A percentile compares a stretch with the other conserved stretches of the same genome.
These are phyloP conservation scores for Lordiphosa collinella DNA, from an alignment of 1,140 invertebrate species.

Conservation along the genomic window DNA sequence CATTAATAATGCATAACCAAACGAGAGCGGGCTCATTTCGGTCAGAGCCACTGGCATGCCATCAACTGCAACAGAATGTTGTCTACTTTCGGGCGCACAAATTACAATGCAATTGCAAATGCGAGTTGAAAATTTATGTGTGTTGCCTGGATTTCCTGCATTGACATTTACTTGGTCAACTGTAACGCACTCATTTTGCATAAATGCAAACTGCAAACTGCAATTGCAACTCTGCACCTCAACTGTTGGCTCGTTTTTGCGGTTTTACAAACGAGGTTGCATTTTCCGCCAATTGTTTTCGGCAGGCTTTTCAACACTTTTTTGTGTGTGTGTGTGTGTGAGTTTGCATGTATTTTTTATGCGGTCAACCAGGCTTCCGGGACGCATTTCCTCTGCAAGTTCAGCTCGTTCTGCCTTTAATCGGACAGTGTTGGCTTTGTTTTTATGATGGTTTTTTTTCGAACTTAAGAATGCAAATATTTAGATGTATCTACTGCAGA, in stretches of 20 bases:
- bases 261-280: constrained; percentile 15
- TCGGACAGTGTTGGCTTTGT: background rate
- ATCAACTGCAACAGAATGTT: constrained; percentile 26
- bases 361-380: constrained; percentile 32
- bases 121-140: constrained; percentile 50
- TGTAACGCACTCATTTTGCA: constrained; percentile 43
- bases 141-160: constrained; percentile 56
- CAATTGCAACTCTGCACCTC: constrained; percentile 12
- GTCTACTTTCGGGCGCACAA: constrained; percentile 48
- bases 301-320: constrained; percentile 43
- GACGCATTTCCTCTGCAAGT: constrained; percentile 3
- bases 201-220: constrained; percentile 44
- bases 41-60: constrained; percentile 22
- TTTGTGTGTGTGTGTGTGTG: constrained; percentile 16
- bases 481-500: too few species aligned
- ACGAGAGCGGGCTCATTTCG: constrained; percentile 49
- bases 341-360: constrained; percentile 1
- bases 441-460: too few species aligned
- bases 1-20: constrained; percentile 64
- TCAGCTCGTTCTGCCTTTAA: background rate
- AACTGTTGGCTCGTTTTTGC: constrained; percentile 10
- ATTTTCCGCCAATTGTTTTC: constrained; percentile 62
- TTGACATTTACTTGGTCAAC: constrained; percentile 72
- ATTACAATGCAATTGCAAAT: constrained; percentile 71
- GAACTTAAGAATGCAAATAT: too few species aligned